Base-by-base conservation (phyloP, 2,113 vertebrate genomes). In the Pionites leucogaster region DNA sequence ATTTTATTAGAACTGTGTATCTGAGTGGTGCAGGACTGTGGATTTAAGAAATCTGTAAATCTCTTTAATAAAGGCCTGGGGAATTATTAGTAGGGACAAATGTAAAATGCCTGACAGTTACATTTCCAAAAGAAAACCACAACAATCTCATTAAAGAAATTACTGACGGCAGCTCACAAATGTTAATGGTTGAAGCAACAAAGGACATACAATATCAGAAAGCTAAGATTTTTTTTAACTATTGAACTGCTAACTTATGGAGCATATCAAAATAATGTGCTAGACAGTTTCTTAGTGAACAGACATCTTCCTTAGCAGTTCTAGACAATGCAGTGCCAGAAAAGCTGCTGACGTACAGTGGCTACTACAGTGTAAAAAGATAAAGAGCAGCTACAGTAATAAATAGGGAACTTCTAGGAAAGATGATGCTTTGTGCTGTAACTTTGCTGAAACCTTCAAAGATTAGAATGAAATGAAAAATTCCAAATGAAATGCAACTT, bases 71-170 rank as follows among this genome's bases (percentile, higher is more conserved):
- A 99, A 98, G 97, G 98, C 97, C 78, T 93, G 93, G 97, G 95
- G 98, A 98, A 98, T 98, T 98, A 98, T 98, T 98, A 98, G 97
- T 97, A 98, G 98, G 98, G 97, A 97, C 95, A 98, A 98, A 98
- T 98, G 97, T 93, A 98, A 98, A 98, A 98, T 93, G 97, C 95
- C 95, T 98, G 98, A 98, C 98, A 98, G 97, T 98, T 97, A 90
- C 96, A 95, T 97, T 97, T 96, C 98, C 95, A 97, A 96, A 97
- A 98, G 97, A 97, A 98, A 98, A 98, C 98, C 97, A 98, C 97
- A 98, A 98, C 98, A 99, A 99, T 99, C 98, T 99, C 98, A 99
- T 99, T 99, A 99, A 98, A 99, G 98, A 98, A 98, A 99, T 99
- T 98, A 98, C 98, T 99, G 98, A 99, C 97, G 98, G 98, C 97